Evolutionary conservation across 2,797 vertebrate genomes (phyloP), one percentile per base, ranked within the genome.

Genomic region (Danio kyathit): DNA sequence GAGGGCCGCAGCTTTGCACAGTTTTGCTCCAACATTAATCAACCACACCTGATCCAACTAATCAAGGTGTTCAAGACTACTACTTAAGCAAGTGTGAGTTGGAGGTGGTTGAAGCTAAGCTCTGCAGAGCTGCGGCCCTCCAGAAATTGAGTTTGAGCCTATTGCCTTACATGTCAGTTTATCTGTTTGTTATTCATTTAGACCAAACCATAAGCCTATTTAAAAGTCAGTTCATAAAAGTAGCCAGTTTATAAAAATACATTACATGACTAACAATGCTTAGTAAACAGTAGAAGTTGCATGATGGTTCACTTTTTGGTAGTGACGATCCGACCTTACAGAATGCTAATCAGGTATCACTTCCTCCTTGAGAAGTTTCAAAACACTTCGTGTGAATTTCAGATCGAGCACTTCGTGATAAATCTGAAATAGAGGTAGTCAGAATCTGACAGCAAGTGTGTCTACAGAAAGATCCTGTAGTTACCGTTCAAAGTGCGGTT

Each of bases 401-500:
- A 16, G 43, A 49, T 2, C 14, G 13, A 63, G 7, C 8, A 60
- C 46, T 49, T 70, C 5, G 11, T 70, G 43, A 66, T 38, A 48
- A 63, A 70, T 74, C 38, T 57, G 59, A 84, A 80, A 82, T 80
- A 60, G n/a, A 74, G 46, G 38, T 40, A 73, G 48, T 67, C 59
- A 49, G 46, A 79, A 82, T 82, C 60, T 76, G 38, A 66, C 52
- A 72, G 38, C 4, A 4, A 2, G 38, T 29, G 43, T 6, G 7
- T 74, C 66, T 79, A 48, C 40, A 14, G 59, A 73, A 48, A 56
- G 44, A 66, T 82, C 71, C 61, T 80, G 49, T 76, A 78, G 19
- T 78, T 80, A 51, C 14, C 51, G 69, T 44, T 44, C 46, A 16
- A 84, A 88, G 84, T 83, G 90, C 83, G 46, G 89, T 90, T 91